Evolutionary conservation across 2,888 invertebrate species (phyloP), one percentile per base, ranked within the genome.

Genomic region (Blera fallax): DNA sequence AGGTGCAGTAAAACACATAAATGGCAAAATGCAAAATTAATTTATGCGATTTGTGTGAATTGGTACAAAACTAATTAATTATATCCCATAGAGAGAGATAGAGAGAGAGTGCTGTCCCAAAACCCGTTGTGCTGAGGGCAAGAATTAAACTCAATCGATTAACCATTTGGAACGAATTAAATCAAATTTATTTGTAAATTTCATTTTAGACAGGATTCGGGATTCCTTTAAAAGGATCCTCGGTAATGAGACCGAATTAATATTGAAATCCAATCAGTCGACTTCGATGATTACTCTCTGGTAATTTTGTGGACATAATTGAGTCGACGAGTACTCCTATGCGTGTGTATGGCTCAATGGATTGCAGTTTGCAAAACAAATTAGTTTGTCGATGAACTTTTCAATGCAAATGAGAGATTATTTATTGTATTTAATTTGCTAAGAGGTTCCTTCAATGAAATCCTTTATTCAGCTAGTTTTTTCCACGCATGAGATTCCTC

Each of bases 31-130:
- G 43, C 27, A 34, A 65, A 76, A 65, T 64, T 70, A 77, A 81
- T 81, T 76, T 77, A 76, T 85, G 76, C 65, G 85, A 52, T 85
- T 80, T 72, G 73, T 76, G 52, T 58, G 62, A 64, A 81, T 52
- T 60, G 83, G 72, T 50, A 77, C 62, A 77, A 73, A 79, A 80
- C 60, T 54, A 84, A 80, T 84, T 74, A 79, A 84, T 79, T 62
- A 69, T 34, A 37, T 18, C 21, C 4, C 32, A 64, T 21, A 45
- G 65, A 21, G 50, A n/a, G n/a, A n/a, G n/a, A n/a, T n/a, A n/a
- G n/a, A n/a, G n/a, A n/a, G n/a, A n/a, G n/a, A n/a, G n/a, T n/a
- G n/a, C n/a, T n/a, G n/a, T 4, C 2, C 11, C 3, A 7, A 4
- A 27, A 16, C 5, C 1, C 34, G 3, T 11, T 16, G 29, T 7